Conservation (phyloP, 2,113 vertebrate genomes). For the Ia io region DNA sequence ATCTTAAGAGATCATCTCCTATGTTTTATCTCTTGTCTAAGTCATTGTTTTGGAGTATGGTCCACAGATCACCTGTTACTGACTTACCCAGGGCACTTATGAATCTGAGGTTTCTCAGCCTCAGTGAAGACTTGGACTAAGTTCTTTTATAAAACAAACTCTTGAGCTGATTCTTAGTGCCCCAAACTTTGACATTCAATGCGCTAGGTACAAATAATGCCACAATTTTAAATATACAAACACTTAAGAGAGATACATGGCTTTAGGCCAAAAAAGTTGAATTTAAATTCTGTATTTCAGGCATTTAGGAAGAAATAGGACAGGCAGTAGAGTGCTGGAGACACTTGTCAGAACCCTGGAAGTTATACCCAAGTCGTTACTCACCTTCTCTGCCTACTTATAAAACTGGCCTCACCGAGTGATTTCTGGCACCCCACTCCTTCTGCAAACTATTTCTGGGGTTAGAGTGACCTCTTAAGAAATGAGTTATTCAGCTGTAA, state of each 20-base stretch:
- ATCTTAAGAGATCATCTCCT: not conserved
- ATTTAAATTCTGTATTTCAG: not conserved
- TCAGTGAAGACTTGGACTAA: not conserved
- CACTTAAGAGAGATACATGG: not conserved
- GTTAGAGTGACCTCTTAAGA: constrained; percentile 35
- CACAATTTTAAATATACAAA: not conserved
- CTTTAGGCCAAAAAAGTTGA: not conserved
- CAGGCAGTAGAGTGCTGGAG: not conserved
- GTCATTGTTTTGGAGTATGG: not conserved
- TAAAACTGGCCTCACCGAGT: not conserved
- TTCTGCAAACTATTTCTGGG: not conserved
- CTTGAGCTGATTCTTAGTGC: not conserved
- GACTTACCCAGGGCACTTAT: not conserved
- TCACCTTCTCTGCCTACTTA: not conserved
- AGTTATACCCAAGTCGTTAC: not conserved
- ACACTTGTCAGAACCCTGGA: not conserved
- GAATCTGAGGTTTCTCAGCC: not conserved
- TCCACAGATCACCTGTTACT: not conserved
- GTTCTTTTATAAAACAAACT: not conserved
- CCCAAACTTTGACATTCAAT: not conserved
- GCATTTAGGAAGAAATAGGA: not conserved
- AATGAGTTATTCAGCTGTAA: constrained; percentile 20
- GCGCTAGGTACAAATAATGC: not conserved
- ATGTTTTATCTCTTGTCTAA: not conserved
- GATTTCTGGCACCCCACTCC: not conserved